Evolutionary conservation across 2,113 vertebrate genomes (phyloP).

Genomic region (Dasyprocta punctata): DNA sequence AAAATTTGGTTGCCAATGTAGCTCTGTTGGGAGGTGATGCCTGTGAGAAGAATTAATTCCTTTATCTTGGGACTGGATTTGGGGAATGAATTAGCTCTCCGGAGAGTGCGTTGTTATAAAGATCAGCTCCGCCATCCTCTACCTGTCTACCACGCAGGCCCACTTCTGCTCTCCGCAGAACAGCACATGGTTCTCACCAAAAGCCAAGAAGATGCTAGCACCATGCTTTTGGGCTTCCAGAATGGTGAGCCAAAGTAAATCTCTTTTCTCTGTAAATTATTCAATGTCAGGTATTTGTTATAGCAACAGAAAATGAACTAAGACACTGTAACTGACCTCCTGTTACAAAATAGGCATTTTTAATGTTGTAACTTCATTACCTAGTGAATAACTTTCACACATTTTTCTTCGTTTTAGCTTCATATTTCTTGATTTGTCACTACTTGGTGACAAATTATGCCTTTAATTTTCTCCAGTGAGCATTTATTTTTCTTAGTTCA

Average conservation of each 20-base stretch:
- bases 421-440: slow-evolving; percentile 11
- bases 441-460: neutral
- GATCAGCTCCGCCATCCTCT: neutral
- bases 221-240: neutral
- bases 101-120: neutral
- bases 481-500: slow-evolving; percentile 39
- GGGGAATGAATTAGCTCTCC: neutral
- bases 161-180: neutral
- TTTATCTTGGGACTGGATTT: neutral
- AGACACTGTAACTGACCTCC: neutral
- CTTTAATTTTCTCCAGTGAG: slow-evolving; percentile 49
- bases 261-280: neutral
- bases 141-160: too few species aligned
- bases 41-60: neutral
- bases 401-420: neutral
- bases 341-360: neutral
- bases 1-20: neutral
- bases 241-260: neutral
- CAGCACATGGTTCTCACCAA: neutral
- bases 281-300: neutral
- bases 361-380: neutral
- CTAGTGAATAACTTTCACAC: neutral
- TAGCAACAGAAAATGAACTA: neutral
- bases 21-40: neutral
- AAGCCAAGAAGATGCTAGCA: neutral